These are phyloP conservation scores for Ecdyonurus torrentis DNA, from an alignment of 2,888 invertebrate species.

Conservation along the genomic window DNA sequence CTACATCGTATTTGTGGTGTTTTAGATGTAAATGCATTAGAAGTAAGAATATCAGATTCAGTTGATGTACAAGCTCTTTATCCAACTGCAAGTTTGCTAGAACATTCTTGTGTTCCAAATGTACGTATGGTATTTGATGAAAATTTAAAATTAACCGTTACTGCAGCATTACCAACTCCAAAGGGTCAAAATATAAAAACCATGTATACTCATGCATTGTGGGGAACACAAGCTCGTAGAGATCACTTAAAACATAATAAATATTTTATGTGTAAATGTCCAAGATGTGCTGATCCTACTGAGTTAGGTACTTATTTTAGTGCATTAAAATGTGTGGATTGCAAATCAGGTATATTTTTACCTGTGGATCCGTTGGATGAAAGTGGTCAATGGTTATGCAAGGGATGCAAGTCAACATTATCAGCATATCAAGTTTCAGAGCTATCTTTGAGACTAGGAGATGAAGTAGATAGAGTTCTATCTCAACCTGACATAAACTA, in stretches of 20 bases:
- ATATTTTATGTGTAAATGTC: constrained; percentile 58
- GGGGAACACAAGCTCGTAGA: constrained; percentile 67
- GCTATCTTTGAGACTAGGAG: constrained; percentile 52
- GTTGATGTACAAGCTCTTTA: constrained; percentile 55
- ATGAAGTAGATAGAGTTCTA: constrained; percentile 48
- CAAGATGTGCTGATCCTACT: constrained; percentile 61
- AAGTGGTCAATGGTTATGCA: constrained; percentile 60
- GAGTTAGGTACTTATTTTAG: constrained; percentile 61
- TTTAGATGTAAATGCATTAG: constrained; percentile 68
- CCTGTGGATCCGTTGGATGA: constrained; percentile 52
- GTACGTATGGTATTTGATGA: constrained; percentile 51
- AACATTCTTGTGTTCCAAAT: constrained; percentile 68
- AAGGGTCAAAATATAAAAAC: constrained; percentile 59
- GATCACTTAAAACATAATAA: constrained; percentile 63
- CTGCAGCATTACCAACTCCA: constrained; percentile 10
- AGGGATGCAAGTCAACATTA: constrained; percentile 46
- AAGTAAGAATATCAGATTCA: constrained; percentile 46
- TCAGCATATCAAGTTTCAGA: constrained; percentile 45
- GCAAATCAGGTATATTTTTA: constrained; percentile 49
- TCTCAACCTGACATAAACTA: constrained; percentile 23
- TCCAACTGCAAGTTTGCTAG: constrained; percentile 58
- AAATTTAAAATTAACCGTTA: constrained; percentile 25
- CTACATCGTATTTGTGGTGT: constrained; percentile 63
- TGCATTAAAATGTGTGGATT: constrained; percentile 47
- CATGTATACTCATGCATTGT: constrained; percentile 74